Base-by-base conservation (phyloP, 2,797 vertebrate genomes). In the Mus caroli region DNA sequence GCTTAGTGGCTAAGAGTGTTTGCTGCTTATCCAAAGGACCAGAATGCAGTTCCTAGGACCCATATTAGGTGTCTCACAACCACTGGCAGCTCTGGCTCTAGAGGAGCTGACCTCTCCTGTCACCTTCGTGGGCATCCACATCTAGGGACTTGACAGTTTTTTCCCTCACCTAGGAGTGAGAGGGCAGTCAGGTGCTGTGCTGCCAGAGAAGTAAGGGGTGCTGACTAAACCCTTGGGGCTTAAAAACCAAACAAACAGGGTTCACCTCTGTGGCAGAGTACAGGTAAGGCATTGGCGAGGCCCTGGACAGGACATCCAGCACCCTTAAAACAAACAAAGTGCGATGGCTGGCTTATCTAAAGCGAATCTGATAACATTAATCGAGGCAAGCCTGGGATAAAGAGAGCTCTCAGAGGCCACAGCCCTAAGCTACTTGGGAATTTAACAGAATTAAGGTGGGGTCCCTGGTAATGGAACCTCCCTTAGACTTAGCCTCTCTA, bases 81-180 rank as follows among this genome's bases (percentile, higher is more conserved):
- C 28, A 7, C 19, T 11, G 50, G 62, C 1, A 20, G 31, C 80
- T 64, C 31, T 31, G 50, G 43, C 43, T 84, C 15, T 67, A 24
- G 28, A 34, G 58, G 58, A 6, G 8, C 11, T 24, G 19, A 13
- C 6, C 43, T 15, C 31, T n/a, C 43, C 17, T 14, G 14, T n/a
- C 0, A 17, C 67, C 67, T 56, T 26, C 50, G 15, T 3, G 50
- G 46, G 37, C 2, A 54, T 13, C 17, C 13, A 6, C 6, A 34
- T 20, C 1, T 2, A 22, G 15, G 31, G 58, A 12, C 10, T 0
- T 0, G 34, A n/a, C 1, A 52, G 37, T 62, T 75, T 11, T 19
- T 40, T 6, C 28, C 7, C 5, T 17, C 24, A 83, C 24, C 56
- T 34, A 31, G 20, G 31, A 22, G n/a, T 0, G 26, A 58, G 54